Percentiles rank a stretch among this genome's conserved stretches.
Conservation (phyloP, 2,113 vertebrate genomes). For the Glaucomys volans region DNA sequence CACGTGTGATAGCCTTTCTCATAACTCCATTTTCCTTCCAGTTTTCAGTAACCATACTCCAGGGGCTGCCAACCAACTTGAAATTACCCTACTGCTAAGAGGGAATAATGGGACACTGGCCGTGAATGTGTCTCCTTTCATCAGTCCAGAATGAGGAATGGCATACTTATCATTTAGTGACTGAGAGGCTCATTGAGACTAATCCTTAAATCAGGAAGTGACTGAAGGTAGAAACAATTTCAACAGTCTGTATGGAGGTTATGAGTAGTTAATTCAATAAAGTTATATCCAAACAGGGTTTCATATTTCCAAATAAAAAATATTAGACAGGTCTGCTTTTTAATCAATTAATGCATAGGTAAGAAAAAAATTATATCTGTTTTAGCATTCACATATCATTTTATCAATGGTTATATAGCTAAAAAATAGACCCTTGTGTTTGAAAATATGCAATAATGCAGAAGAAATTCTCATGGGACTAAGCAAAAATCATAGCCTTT, state of each 20-base stretch:
- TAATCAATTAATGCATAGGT: neutral
- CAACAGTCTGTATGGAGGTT: neutral
- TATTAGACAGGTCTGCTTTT: neutral
- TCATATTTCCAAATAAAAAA: constrained; percentile 31
- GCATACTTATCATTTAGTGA: neutral
- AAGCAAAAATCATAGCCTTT: neutral
- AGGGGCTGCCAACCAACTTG: neutral
- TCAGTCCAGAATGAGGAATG: neutral
- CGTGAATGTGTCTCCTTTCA: neutral
- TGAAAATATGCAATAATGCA: neutral
- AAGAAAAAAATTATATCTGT: neutral
- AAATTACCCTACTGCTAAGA: neutral
- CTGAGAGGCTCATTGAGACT: neutral
- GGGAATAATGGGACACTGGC: accelerated
- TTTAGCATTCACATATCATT: neutral
- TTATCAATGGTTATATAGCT: neutral
- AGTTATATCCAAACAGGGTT: neutral
- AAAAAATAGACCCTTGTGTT: neutral
- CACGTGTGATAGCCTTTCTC: neutral
- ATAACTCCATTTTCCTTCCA: neutral
- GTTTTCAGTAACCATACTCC: neutral
- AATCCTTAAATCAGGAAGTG: neutral
- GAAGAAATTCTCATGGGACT: neutral
- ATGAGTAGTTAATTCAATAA: neutral
- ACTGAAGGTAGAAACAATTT: neutral